Base-by-base conservation (phyloP, 2,888 invertebrate genomes). In the Acrocera orbiculus region DNA sequence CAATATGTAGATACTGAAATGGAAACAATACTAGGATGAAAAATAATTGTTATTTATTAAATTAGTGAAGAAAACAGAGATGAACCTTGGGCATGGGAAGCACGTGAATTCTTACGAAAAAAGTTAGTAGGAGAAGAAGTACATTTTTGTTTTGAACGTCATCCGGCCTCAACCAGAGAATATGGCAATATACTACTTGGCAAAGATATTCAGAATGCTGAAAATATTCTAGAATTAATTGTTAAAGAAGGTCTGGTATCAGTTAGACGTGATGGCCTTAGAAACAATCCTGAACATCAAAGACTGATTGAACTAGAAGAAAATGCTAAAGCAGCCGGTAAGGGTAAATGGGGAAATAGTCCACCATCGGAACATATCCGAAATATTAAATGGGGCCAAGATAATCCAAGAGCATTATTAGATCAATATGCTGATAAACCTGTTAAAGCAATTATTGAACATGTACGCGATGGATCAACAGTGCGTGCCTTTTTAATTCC, bases 51-150 rank as follows among this genome's bases (percentile, higher is more conserved):
- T 16, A 40, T 36, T 37, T 22, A 42, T 39, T 37, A 31, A 56
- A 72, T 68, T 56, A 67, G 70, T 26, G 69, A 69, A 27, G 79
- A 79, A 49, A 70, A 73, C 9, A 79, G 75, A 55, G 89, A 89
- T 55, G 86, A 96, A 62, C 86, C 95, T 2, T 96, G 70, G 66
- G 95, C 93, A 0, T 98, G 95, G 93, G 95, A 96, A 54, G 86
- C 95, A 2, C 73, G 96, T 35, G 96, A 98, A 62, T 95, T 78
- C 53, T 65, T 98, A 30, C 71, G 96, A 23, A 86, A 87, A 53
- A 87, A 86, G 57, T 62, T 96, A 22, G 76, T 98, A 48, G 92
- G 92, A 3, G 80, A 86, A 55, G 81, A 86, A 48, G 85, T 98
- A 0, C 69, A 71, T 11, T 93, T 90, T 53, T 76, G 74, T 23